A percentile compares a stretch with the other conserved stretches of the same genome.
phyloP scores from a whole-genome alignment of 1,140 invertebrate genomes.

The Cydia pomonella region DNA sequence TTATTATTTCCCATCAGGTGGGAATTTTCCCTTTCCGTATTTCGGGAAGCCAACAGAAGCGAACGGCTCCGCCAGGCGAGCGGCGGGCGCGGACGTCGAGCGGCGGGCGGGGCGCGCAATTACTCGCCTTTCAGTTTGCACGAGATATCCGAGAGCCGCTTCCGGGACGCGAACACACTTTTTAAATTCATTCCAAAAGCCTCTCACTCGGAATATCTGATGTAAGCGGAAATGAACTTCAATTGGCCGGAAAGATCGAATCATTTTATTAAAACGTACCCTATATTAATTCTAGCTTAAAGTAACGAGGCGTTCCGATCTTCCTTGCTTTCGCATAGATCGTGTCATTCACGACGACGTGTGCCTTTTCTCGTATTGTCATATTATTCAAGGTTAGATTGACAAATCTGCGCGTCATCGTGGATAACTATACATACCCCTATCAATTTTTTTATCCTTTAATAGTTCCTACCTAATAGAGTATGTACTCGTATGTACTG shows the following conservation, averaged over 20 bases:
- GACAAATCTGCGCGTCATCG: too few species aligned
- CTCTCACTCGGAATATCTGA: constrained; percentile 42
- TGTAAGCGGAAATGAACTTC: constrained; percentile 43
- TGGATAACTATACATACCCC: too few species aligned
- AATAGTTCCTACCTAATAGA: too few species aligned
- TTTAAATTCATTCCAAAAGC: constrained; percentile 53
- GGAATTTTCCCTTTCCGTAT: background rate
- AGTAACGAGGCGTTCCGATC: background rate
- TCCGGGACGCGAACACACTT: constrained; percentile 48
- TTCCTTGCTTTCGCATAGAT: background rate
- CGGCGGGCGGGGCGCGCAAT: constrained; percentile 35
- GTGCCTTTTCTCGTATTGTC: too few species aligned
- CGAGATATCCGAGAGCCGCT: constrained; percentile 48
- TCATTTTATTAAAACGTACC: constrained; percentile 46
- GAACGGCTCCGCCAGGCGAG: background rate
- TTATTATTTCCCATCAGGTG: background rate
- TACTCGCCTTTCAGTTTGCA: constrained; percentile 41
- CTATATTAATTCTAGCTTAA: constrained; percentile 56
- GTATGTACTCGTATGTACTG: too few species aligned
- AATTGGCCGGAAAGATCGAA: constrained; percentile 70
- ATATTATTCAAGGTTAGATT: too few species aligned
- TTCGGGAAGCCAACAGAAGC: background rate
- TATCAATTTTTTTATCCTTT: too few species aligned
- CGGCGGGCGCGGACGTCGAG: background rate
- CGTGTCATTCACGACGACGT: too few species aligned